Conservation (phyloP, 2,888 invertebrate genomes). For the Thereva nobilitata region DNA sequence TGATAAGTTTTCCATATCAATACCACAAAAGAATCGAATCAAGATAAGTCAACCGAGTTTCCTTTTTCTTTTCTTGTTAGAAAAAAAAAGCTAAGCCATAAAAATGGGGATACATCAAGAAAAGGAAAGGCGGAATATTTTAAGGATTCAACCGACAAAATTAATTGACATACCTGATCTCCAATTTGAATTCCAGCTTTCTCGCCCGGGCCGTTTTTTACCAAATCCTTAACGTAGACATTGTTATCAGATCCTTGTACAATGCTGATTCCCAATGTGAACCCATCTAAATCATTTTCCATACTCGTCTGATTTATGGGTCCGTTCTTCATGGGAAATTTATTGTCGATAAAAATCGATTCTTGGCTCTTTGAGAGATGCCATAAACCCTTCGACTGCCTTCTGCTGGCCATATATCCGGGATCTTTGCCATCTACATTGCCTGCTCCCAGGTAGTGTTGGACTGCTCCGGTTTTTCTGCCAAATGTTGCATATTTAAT, state of each 20-base stretch:
- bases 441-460: slow-evolving; percentile 5
- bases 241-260: slow-evolving; percentile 45
- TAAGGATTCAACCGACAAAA: slow-evolving; percentile 2
- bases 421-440: slow-evolving; percentile 17
- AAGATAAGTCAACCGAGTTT: slow-evolving; percentile 10
- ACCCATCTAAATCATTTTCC: slow-evolving; percentile 39
- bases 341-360: slow-evolving; percentile 39
- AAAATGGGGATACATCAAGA: not conserved
- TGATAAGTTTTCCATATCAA: no score
- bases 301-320: slow-evolving; percentile 31
- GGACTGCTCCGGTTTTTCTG: not conserved
- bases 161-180: slow-evolving; percentile 42
- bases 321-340: slow-evolving; percentile 38
- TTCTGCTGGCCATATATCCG: slow-evolving; percentile 32
- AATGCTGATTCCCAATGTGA: slow-evolving; percentile 45
- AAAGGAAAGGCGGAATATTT: not conserved
- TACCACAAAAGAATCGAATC: not conserved
- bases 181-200: slow-evolving; percentile 43
- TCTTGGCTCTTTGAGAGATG: slow-evolving; percentile 40
- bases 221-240: slow-evolving; percentile 46
- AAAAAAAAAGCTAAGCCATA: not conserved
- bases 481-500: slow-evolving; percentile 18
- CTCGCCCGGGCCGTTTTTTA: slow-evolving; percentile 44
- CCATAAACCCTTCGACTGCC: slow-evolving; percentile 34
- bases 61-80: not conserved